Evolutionary conservation across 2,113 vertebrate genomes (phyloP).

Genomic region (Oenanthe melanoleuca): DNA sequence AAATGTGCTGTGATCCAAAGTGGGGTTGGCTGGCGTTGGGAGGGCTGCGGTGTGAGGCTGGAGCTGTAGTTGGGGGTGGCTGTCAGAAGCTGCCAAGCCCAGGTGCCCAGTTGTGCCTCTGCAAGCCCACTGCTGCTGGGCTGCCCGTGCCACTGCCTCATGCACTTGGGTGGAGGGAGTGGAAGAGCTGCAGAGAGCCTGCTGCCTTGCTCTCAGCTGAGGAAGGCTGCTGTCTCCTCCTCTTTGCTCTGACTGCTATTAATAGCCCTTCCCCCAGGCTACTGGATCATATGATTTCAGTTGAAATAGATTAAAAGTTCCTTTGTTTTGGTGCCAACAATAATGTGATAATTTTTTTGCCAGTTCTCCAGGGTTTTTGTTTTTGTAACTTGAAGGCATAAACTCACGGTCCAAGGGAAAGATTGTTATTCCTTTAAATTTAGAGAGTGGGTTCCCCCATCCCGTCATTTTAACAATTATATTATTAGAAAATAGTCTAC

Average conservation of each 20-base stretch:
- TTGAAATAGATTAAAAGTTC: conserved; percentile 72
- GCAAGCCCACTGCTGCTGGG: not conserved
- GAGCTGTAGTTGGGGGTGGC: not conserved
- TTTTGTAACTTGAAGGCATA: conserved; percentile 1
- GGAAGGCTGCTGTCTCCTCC: not conserved
- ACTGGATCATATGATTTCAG: conserved; percentile 62
- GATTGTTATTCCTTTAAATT: conserved; percentile 47
- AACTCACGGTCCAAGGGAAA: conserved; percentile 39
- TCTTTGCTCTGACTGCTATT: not conserved
- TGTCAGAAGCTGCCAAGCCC: not conserved
- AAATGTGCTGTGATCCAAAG: not conserved
- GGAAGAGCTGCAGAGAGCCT: not conserved
- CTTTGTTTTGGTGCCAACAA: conserved; percentile 71
- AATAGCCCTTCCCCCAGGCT: not conserved
- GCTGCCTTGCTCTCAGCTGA: not conserved
- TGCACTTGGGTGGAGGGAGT: not conserved
- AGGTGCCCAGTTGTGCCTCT: not conserved
- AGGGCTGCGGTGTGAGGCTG: not conserved
- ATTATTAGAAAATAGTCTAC: conserved; percentile 25
- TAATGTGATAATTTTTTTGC: conserved; percentile 65
- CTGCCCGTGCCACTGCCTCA: not conserved
- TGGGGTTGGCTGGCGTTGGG: rapidly evolving
- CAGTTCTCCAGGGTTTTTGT: not conserved
- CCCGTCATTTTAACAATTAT: not conserved
- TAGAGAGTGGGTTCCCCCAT: not conserved